Conservation (phyloP, 2,113 vertebrate genomes). For the Proterorhinus semilunaris region DNA sequence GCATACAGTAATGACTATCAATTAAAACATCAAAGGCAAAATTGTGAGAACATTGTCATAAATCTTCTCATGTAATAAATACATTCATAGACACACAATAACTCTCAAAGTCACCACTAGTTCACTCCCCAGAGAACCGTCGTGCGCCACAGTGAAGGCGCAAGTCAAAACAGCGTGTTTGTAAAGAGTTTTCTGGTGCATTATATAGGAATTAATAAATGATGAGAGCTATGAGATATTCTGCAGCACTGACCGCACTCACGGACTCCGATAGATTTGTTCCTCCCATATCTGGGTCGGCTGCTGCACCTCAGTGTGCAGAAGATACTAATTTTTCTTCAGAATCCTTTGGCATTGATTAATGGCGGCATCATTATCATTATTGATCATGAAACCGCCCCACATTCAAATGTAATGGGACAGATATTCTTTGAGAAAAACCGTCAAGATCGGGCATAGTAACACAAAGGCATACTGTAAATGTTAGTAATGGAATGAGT, state of each 20-base stretch:
- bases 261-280: background rate
- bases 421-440: background rate
- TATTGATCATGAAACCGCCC: conserved; percentile 1
- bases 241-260: conserved; percentile 14
- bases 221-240: conserved; percentile 29
- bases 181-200: conserved; percentile 16
- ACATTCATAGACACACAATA: conserved; percentile 6
- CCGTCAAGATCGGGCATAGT: background rate
- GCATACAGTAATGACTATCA: background rate
- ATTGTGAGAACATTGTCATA: background rate
- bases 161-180: conserved; percentile 22
- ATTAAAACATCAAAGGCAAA: background rate
- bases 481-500: background rate
- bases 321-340: conserved; percentile 3
- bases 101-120: background rate
- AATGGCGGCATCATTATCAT: conserved; percentile 4
- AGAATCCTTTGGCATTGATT: conserved; percentile 15
- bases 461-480: background rate
- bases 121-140: conserved; percentile 7
- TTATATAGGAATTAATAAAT: conserved; percentile 48
- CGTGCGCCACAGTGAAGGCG: background rate
- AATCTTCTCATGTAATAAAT: conserved; percentile 1
- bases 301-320: background rate
- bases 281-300: conserved; percentile 9
- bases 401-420: conserved; percentile 14